Percentiles rank a stretch among this genome's conserved stretches.
These are phyloP conservation scores for Platynereis dumerilii DNA, from an alignment of 2,888 invertebrate genomes.

Conservation along the genomic window DNA sequence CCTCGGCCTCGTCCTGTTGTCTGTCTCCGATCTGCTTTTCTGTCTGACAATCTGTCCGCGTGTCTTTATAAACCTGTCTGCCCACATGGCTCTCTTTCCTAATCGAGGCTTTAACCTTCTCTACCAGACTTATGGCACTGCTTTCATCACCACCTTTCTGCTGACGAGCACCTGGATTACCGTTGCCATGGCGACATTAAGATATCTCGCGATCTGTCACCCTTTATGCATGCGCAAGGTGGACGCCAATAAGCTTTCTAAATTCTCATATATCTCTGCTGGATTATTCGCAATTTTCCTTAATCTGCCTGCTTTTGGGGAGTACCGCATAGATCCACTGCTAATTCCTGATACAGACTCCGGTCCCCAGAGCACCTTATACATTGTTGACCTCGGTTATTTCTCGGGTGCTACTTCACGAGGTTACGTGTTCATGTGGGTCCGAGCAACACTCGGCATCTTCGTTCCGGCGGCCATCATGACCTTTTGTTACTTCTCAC, in stretches of 20 bases:
- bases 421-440: constrained; percentile 24
- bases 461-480: constrained; percentile 54
- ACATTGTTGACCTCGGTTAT: constrained; percentile 32
- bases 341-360: too few relatives aligned
- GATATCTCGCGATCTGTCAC: constrained; percentile 59
- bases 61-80: constrained; percentile 41
- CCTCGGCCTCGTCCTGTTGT: constrained; percentile 17
- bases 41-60: constrained; percentile 49
- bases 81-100: constrained; percentile 15
- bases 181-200: constrained; percentile 56
- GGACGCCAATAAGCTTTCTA: background rate
- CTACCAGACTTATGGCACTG: constrained; percentile 46
- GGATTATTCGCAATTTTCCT: constrained; percentile 9
- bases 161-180: constrained; percentile 57
- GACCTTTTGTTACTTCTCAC: constrained; percentile 54
- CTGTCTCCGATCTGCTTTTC: constrained; percentile 15
- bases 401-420: constrained; percentile 10
- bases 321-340: constrained; percentile 4
- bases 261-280: constrained; percentile 37
- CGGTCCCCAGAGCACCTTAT: background rate
- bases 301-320: constrained; percentile 28
- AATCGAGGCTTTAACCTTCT: constrained; percentile 28
- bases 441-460: constrained; percentile 53
- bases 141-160: constrained; percentile 55
- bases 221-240: constrained; percentile 48